Percentiles rank a stretch among this genome's conserved stretches.
These are phyloP conservation scores for Hirudinaria manillensis DNA, from an alignment of 2,888 invertebrate genomes.

Conservation along the genomic window DNA sequence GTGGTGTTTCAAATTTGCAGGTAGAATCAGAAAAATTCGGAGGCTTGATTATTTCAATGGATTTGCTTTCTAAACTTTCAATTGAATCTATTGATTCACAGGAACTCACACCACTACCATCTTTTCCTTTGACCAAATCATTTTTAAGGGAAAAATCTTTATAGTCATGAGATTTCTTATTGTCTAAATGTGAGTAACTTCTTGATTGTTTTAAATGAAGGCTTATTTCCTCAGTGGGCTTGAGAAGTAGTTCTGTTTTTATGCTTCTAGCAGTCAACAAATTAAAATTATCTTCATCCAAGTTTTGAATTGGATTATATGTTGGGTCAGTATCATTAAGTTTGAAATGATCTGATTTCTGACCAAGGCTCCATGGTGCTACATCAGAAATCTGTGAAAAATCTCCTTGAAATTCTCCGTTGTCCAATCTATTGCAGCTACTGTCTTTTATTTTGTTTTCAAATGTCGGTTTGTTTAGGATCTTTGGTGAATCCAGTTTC, in stretches of 20 bases:
- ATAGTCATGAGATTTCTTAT: background rate
- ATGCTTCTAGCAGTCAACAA: constrained; percentile 18
- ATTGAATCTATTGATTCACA: background rate
- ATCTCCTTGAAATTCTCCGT: background rate
- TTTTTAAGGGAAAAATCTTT: background rate
- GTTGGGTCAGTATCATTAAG: background rate
- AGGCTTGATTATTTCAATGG: too few species aligned
- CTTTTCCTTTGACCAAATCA: background rate
- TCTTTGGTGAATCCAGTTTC: background rate
- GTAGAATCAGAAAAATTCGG: background rate
- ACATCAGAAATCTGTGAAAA: background rate
- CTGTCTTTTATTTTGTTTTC: background rate
- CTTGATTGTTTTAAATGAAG: constrained; percentile 24
- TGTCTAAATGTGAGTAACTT: background rate
- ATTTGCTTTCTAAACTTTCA: background rate
- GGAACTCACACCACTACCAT: background rate
- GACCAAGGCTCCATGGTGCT: background rate
- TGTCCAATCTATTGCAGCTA: background rate
- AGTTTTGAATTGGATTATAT: background rate
- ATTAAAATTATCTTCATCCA: background rate
- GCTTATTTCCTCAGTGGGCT: constrained; percentile 26
- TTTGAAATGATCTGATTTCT: background rate
- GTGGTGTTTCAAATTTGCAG: background rate
- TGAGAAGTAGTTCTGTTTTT: constrained; percentile 26
- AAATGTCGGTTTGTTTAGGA: constrained; percentile 8